phyloP scores from a whole-genome alignment of 1,140 invertebrate species.

The Agrilus planipennis region DNA sequence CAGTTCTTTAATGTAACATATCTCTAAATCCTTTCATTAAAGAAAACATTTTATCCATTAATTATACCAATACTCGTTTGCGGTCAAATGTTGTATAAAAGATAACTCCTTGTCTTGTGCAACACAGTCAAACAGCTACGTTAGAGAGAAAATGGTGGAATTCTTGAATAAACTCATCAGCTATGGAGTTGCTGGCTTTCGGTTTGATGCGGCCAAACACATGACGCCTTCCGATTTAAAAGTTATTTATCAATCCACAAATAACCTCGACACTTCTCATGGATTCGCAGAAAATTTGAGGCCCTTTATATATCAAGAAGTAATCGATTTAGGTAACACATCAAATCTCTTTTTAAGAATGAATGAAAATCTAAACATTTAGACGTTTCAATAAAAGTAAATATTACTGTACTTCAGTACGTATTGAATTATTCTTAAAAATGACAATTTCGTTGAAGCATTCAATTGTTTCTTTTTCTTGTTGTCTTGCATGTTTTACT shows the following conservation, averaged over 20 bases:
- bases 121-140: conserved; percentile 44
- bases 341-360: too few species aligned
- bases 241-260: conserved; percentile 45
- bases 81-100: too few species aligned
- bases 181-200: conserved; percentile 71
- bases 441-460: background rate
- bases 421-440: background rate
- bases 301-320: conserved; percentile 68
- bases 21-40: too few species aligned
- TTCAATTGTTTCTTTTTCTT: background rate
- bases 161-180: conserved; percentile 61
- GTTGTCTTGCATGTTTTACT: background rate
- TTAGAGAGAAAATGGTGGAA: conserved; percentile 51
- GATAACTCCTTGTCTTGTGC: background rate
- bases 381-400: too few species aligned
- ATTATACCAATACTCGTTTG: too few species aligned
- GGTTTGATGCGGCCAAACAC: conserved; percentile 59
- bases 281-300: conserved; percentile 44
- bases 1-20: too few species aligned
- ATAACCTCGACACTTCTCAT: conserved; percentile 46
- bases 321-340: conserved; percentile 66
- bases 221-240: conserved; percentile 68
- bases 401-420: too few species aligned
- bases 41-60: too few species aligned
- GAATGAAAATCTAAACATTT: too few species aligned